Evolutionary conservation across 2,113 vertebrate species (phyloP).

Genomic region (Atractosteus spatula): DNA sequence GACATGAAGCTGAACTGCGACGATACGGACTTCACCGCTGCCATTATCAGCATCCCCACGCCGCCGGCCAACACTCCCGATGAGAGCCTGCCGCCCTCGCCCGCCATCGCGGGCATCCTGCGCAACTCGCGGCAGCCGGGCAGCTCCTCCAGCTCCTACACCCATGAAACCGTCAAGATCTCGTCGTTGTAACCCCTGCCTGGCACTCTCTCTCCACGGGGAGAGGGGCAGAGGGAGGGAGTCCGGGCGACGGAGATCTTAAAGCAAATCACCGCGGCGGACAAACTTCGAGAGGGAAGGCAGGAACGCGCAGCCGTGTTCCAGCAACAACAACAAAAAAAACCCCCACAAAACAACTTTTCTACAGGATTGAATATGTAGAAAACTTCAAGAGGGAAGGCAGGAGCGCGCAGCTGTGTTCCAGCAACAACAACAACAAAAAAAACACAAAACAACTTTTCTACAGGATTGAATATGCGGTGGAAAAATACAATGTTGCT

Average conservation of each 20-base stretch:
- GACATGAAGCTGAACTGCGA: slow-evolving; percentile 83
- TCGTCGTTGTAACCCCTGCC: slow-evolving; percentile 77
- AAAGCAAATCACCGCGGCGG: slow-evolving; percentile 11
- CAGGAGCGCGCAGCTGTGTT: slow-evolving; percentile 6
- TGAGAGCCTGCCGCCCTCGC: slow-evolving; percentile 75
- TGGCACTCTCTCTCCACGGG: background rate
- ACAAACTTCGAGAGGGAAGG: slow-evolving; percentile 2
- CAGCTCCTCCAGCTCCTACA: slow-evolving; percentile 60
- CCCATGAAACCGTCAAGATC: slow-evolving; percentile 78
- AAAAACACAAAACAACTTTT: slow-evolving; percentile 11
- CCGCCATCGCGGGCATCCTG: slow-evolving; percentile 63
- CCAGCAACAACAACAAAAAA: slow-evolving; percentile 1
- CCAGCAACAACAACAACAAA: background rate
- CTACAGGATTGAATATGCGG: background rate
- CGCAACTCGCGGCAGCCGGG: slow-evolving; percentile 67
- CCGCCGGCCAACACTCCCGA: slow-evolving; percentile 83
- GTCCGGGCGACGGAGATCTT: slow-evolving; percentile 15
- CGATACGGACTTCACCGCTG: slow-evolving; percentile 75
- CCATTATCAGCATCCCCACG: slow-evolving; percentile 88
- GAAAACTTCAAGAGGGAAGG: slow-evolving; percentile 2
- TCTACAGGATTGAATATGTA: slow-evolving; percentile 1
- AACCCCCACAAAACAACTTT: slow-evolving; percentile 11
- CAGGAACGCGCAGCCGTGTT: slow-evolving; percentile 2
- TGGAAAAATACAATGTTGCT: too few relatives aligned
- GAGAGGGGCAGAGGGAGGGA: background rate